Evolutionary conservation across 2,113 vertebrate species (phyloP).

Genomic region (Apteryx owenii): DNA sequence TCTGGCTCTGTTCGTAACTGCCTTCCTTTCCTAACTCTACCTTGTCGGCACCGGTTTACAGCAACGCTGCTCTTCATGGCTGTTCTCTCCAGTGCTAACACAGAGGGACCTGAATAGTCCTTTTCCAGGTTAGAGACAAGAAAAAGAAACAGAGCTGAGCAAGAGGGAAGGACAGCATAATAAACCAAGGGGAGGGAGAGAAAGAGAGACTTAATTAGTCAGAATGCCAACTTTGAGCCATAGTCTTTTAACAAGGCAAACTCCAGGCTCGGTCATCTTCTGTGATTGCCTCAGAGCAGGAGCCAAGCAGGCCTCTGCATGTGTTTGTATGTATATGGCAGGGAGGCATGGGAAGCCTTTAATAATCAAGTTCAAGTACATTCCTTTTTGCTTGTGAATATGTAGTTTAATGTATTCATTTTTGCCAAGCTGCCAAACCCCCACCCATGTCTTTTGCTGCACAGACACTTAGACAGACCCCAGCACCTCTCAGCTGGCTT

Average conservation of each 20-base stretch:
- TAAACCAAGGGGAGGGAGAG: background rate
- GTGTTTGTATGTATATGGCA: background rate
- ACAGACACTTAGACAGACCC: background rate
- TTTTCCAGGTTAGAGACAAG: background rate
- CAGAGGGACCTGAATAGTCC: background rate
- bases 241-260: background rate
- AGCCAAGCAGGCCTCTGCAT: background rate
- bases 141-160: background rate
- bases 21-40: background rate
- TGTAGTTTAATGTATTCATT: background rate
- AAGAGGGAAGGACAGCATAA: background rate
- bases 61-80: background rate
- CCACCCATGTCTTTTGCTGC: background rate
- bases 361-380: constrained; percentile 30
- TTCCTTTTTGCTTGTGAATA: constrained; percentile 30
- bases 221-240: background rate
- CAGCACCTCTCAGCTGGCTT: background rate
- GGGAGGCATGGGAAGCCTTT: background rate
- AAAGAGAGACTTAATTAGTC: background rate
- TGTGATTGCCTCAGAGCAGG: background rate
- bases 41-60: background rate
- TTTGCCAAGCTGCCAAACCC: background rate
- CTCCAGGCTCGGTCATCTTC: background rate
- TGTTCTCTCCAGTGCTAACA: background rate
- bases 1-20: background rate